phyloP scores from a whole-genome alignment of 2,797 vertebrate species.

The Leptoclinus maculatus region DNA sequence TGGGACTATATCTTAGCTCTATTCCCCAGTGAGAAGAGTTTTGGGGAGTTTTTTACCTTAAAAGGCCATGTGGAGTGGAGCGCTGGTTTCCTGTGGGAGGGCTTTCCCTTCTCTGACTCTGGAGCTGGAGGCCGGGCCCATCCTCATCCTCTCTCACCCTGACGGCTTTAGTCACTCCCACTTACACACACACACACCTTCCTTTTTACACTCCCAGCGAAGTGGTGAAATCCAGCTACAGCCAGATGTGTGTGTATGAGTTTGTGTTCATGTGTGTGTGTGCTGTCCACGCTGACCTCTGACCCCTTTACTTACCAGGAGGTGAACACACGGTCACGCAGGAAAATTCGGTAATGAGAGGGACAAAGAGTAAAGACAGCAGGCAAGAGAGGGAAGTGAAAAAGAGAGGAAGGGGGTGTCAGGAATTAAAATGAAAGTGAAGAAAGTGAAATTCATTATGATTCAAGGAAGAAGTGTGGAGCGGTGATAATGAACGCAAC shows the following conservation, averaged over 20 bases:
- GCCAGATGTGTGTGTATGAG: slow-evolving; percentile 61
- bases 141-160: slow-evolving; percentile 69
- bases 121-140: slow-evolving; percentile 68
- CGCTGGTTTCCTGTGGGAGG: slow-evolving; percentile 83
- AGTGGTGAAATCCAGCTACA: slow-evolving; percentile 65
- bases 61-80: slow-evolving; percentile 81
- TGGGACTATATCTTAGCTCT: slow-evolving; percentile 69
- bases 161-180: slow-evolving; percentile 55
- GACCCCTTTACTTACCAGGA: slow-evolving; percentile 50
- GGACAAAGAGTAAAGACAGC: slow-evolving; percentile 18
- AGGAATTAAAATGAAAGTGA: slow-evolving; percentile 34
- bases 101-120: slow-evolving; percentile 71
- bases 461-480: slow-evolving; percentile 39
- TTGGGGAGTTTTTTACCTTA: slow-evolving; percentile 85
- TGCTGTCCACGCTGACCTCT: slow-evolving; percentile 20
- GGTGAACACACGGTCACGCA: slow-evolving; percentile 62
- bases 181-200: slow-evolving; percentile 33
- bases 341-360: slow-evolving; percentile 45
- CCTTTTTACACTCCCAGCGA: slow-evolving; percentile 43
- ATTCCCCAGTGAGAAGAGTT: slow-evolving; percentile 74
- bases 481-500: slow-evolving; percentile 25
- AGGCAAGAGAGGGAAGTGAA: slow-evolving; percentile 17
- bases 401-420: slow-evolving; percentile 19
- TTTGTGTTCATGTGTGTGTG: background rate
- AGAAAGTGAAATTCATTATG: slow-evolving; percentile 24